Percentiles rank a stretch among this genome's conserved stretches.
phyloP scores from a whole-genome alignment of 2,888 invertebrate genomes.

The Dryococelus australis region DNA sequence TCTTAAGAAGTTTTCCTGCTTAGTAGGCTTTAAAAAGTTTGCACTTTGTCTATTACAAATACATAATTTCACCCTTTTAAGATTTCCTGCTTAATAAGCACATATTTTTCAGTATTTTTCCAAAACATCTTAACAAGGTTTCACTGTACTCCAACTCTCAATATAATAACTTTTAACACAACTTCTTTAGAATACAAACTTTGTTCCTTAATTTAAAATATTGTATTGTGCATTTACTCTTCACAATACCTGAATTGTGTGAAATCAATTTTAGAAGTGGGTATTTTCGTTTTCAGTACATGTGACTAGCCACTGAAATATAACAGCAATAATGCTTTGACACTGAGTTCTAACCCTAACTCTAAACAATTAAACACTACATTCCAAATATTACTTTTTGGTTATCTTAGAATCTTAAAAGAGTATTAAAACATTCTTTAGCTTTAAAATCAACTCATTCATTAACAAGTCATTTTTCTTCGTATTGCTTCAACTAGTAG shows the following conservation, averaged over 20 bases:
- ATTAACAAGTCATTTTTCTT: slow-evolving; percentile 4
- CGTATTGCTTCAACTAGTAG: slow-evolving; percentile 28
- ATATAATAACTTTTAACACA: not conserved
- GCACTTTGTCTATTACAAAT: no score
- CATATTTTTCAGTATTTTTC: no score
- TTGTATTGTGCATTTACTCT: no score
- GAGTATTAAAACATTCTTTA: slow-evolving; percentile 21
- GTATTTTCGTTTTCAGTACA: not conserved
- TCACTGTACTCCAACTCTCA: not conserved
- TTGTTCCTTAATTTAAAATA: not conserved
- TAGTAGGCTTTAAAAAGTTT: no score
- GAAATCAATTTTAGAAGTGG: not conserved
- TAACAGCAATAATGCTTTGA: slow-evolving; percentile 16
- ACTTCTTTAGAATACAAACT: not conserved
- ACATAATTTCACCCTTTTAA: no score
- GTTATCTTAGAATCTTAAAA: slow-evolving; percentile 24
- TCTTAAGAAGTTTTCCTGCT: no score
- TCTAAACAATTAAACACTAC: slow-evolving; percentile 26
- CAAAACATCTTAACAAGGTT: no score
- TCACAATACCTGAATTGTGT: not conserved
- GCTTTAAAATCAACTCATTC: not conserved
- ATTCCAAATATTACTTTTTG: slow-evolving; percentile 23
- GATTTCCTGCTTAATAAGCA: no score
- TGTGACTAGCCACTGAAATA: slow-evolving; percentile 7
- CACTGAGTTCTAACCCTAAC: not conserved